These are phyloP conservation scores for Conus betulinus DNA, from an alignment of 1,140 invertebrate species.

Conservation along the genomic window DNA sequence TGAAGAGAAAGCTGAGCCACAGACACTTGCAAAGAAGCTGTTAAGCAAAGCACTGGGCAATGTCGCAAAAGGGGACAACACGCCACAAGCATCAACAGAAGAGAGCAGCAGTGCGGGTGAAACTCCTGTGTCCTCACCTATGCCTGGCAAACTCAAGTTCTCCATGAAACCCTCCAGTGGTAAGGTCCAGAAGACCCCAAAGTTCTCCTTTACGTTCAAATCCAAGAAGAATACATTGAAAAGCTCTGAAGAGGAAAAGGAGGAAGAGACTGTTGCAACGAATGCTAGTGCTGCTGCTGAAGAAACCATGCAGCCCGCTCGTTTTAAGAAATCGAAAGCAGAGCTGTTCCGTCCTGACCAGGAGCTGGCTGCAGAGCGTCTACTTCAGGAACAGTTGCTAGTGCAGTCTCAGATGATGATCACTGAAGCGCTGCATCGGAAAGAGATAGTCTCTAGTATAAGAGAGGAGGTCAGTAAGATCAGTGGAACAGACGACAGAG, in stretches of 20 bases:
- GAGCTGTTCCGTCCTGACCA: constrained; percentile 41
- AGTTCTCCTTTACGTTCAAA: constrained; percentile 15
- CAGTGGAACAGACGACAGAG: neutral
- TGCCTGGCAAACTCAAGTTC: constrained; percentile 29
- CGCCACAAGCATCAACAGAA: neutral
- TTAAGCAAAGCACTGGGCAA: constrained; percentile 41
- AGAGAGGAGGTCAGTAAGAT: constrained; percentile 18
- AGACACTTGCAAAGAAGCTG: constrained; percentile 43
- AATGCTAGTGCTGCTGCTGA: constrained; percentile 15
- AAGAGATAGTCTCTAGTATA: neutral
- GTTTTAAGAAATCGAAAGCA: constrained; percentile 32
- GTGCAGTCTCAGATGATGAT: constrained; percentile 6
- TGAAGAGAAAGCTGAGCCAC: constrained; percentile 13
- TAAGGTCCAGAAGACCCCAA: constrained; percentile 13
- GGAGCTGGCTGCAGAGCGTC: neutral
- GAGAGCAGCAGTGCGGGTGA: constrained; percentile 30
- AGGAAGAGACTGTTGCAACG: constrained; percentile 33
- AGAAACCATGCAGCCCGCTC: neutral
- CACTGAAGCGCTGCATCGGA: constrained; percentile 1
- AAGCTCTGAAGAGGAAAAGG: constrained; percentile 28
- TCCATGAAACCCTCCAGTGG: constrained; percentile 16
- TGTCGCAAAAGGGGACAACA: neutral
- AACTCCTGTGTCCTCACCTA: neutral
- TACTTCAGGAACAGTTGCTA: constrained; percentile 18
- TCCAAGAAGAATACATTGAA: constrained; percentile 26